A percentile compares a stretch with the other conserved stretches of the same genome.
These are phyloP conservation scores for Taphrorychus bicolor DNA, from an alignment of 2,888 invertebrate genomes.

Conservation along the genomic window DNA sequence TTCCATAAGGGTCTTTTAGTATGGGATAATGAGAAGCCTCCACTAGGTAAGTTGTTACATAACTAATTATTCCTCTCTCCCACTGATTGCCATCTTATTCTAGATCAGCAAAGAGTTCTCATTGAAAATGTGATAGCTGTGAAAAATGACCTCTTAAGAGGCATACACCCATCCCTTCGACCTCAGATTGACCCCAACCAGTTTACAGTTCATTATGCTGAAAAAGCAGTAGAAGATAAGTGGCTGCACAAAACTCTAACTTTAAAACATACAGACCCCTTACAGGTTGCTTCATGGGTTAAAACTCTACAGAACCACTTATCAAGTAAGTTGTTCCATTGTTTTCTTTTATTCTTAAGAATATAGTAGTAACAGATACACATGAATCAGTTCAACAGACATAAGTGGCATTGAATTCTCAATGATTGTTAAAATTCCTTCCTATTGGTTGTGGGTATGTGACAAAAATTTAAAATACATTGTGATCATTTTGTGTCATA, in stretches of 20 bases:
- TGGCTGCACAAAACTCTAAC: slow-evolving; percentile 67
- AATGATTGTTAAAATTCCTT: no score
- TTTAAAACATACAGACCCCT: slow-evolving; percentile 67
- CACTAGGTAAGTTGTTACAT: slow-evolving; percentile 60
- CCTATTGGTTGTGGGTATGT: no score
- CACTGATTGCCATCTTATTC: no score
- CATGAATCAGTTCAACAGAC: neutral
- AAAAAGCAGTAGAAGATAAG: slow-evolving; percentile 63
- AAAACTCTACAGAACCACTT: slow-evolving; percentile 65
- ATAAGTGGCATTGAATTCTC: neutral
- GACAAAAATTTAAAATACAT: neutral
- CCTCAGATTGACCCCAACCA: slow-evolving; percentile 57
- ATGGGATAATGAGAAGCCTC: slow-evolving; percentile 68
- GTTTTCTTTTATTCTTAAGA: neutral
- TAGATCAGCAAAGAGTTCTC: slow-evolving; percentile 65
- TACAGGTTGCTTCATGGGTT: slow-evolving; percentile 70
- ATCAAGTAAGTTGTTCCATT: slow-evolving; percentile 56
- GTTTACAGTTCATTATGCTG: slow-evolving; percentile 71
- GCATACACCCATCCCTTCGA: slow-evolving; percentile 56
- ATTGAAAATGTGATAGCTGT: slow-evolving; percentile 65
- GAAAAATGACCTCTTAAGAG: slow-evolving; percentile 59
- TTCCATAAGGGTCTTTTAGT: slow-evolving; percentile 68
- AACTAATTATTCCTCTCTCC: no score
- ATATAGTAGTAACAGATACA: neutral
- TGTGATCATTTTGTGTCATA: neutral